Percentiles rank a stretch among this genome's conserved stretches.
These are phyloP conservation scores for Nestor notabilis DNA, from an alignment of 2,113 vertebrate genomes.

Conservation along the genomic window DNA sequence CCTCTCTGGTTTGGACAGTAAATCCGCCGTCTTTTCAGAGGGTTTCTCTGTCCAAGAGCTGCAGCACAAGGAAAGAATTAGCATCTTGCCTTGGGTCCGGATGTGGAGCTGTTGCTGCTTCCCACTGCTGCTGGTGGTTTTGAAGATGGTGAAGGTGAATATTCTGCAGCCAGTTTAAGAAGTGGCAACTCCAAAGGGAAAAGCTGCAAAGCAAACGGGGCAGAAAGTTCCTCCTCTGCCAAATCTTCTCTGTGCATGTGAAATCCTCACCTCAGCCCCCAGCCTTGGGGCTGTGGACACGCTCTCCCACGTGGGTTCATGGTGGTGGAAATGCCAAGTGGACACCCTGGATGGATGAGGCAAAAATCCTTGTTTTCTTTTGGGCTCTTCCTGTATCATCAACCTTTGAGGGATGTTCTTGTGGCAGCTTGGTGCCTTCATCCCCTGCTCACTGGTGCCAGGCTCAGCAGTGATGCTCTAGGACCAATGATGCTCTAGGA, in stretches of 20 bases:
- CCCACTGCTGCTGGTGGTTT: not conserved
- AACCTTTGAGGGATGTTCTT: fast-evolving
- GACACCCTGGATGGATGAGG: not conserved
- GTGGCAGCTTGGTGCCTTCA: fast-evolving
- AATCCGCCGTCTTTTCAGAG: not conserved
- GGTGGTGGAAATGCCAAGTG: fast-evolving
- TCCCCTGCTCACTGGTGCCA: not conserved
- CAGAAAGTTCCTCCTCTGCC: not conserved
- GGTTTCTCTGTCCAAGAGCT: conserved; percentile 27
- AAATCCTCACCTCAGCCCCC: fast-evolving
- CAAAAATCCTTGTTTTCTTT: not conserved
- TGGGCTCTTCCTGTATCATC: fast-evolving
- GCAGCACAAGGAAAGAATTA: conserved; percentile 45
- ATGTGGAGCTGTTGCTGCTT: not conserved
- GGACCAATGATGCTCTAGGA: fast-evolving
- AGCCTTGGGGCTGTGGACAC: not conserved
- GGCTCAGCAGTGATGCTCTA: not conserved
- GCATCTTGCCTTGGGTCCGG: not conserved
- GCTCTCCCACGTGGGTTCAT: not conserved
- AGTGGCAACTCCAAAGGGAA: not conserved
- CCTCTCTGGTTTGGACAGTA: conserved; percentile 39
- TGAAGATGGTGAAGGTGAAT: not conserved
- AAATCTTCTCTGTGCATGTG: fast-evolving
- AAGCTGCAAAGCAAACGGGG: not conserved
- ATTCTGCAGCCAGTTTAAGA: not conserved